Conservation (phyloP, 2,797 vertebrate genomes). For the Schizothorax lantsangensis region DNA sequence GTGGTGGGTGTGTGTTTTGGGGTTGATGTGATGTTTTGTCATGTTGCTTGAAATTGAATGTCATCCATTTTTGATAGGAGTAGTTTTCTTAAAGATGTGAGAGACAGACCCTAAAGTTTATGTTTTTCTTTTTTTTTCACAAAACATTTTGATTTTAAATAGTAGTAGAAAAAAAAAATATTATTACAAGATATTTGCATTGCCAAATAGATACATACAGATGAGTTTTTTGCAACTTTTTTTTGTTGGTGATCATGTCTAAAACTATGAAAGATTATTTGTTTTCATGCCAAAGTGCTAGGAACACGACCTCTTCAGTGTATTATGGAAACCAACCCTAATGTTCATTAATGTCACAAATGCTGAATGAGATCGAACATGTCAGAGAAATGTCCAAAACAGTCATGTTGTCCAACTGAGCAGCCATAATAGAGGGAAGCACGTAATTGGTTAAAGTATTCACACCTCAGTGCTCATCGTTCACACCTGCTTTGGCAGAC, state of each 20-base stretch:
- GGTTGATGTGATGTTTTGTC: constrained; percentile 37
- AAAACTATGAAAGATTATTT: not conserved
- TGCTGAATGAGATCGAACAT: not conserved
- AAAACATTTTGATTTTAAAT: not conserved
- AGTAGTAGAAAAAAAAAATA: not conserved
- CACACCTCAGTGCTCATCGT: constrained; percentile 6
- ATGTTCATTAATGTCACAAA: not conserved
- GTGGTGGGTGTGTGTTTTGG: constrained; percentile 40
- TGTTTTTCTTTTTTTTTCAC: not conserved
- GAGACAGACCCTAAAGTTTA: not conserved
- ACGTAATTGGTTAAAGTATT: constrained; percentile 14
- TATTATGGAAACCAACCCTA: not conserved
- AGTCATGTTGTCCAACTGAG: not conserved
- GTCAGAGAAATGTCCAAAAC: constrained; percentile 1
- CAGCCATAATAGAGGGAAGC: not conserved
- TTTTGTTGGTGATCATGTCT: not conserved
- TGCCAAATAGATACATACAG: not conserved
- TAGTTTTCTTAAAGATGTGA: not conserved
- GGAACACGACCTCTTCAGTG: not conserved
- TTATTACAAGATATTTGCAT: not conserved
- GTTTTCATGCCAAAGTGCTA: not conserved
- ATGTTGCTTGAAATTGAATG: constrained; percentile 35
- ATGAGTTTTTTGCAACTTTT: too few species aligned
- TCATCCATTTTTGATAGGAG: constrained; percentile 19
- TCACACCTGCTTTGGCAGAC: constrained; percentile 38